Base-by-base conservation (phyloP, 2,797 vertebrate genomes). In the Helicolenus hilgendorfi region DNA sequence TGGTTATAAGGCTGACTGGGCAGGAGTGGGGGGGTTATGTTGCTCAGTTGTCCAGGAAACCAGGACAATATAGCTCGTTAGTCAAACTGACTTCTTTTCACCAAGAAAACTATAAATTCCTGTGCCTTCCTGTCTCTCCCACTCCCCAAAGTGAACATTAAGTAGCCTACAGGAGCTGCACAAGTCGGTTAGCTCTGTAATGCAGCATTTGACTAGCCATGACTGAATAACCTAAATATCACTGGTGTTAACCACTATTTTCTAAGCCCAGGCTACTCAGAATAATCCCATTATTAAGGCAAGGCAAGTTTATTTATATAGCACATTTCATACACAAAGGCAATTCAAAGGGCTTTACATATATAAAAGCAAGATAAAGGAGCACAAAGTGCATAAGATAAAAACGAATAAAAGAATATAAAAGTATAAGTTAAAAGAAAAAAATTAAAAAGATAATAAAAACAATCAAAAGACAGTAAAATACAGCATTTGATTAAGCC, bases 31-130 rank as follows among this genome's bases (percentile, higher is more conserved):
- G 77, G 88, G 89, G 86, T 10, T 79, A 70, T 96, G 94, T 90
- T 94, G 85, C 69, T 72, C 74, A 59, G 96, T 96, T 88, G 93
- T 92, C 95, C 72, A 83, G 95, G 96, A 93, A 86, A 97, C 96
- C 53, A 62, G 73, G 64, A 90, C 81, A 58, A 49, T 89, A 88
- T 74, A 77, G 60, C 60, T 77, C 75, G 79, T 87, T 82, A 81
- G 60, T 11, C 81, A 88, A 68, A 86, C 67, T 41, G 65, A 76
- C 77, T 55, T 64, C 72, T 65, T 88, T 82, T 89, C 64, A 84
- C 38, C 4, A 22, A 68, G 62, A 60, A 79, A 14, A 56, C 85
- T 6, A 82, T 92, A 84, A 84, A 93, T 92, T 85, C 77, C 79
- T 38, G 26, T 36, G 53, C 4, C 7, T 65, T 65, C 35, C 24